Base-by-base conservation (phyloP, 1,140 invertebrate species). In the Sminthurides bifidus region DNA sequence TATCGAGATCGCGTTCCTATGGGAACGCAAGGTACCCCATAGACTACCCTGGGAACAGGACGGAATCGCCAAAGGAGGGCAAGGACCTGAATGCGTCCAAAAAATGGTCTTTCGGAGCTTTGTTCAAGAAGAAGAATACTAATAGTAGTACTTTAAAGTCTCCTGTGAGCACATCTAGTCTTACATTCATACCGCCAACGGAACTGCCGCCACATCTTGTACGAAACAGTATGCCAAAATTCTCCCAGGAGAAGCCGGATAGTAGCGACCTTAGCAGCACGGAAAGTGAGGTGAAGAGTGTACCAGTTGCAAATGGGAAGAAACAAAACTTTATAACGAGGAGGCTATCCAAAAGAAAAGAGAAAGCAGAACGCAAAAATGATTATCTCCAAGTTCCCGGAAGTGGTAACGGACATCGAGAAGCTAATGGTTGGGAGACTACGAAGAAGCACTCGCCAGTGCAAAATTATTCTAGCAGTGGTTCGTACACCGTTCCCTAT, bases 91-190 rank as follows among this genome's bases (percentile, higher is more conserved):
- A n/a, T n/a, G n/a, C n/a, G n/a, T n/a, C n/a, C n/a, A 64, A 60
- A 40, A 60, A 60, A 54, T 64, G 62, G 62, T 55, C 19, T 41
- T 64, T 64, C 52, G 62, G 62, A 46, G 59, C 56, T 19, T 33
- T 64, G 2, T 64, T 64, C 48, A 57, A 57, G 30, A 56, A 55
- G 46, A 61, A 61, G 23, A 37, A 37, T 30, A 43, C 31, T 46
- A 44, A 27, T 6, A 6, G 19, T 41, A 31, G 12, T 4, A 48
- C 45, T 26, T 43, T 46, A 29, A 49, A 49, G 10, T 3, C 4
- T 23, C 29, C 51, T 21, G 23, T 24, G 6, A 15, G 30, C n/a
- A 29, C 26, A 23, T 14, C 44, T 0, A 58, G 50, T 35, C 33
- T 45, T 2, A 58, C 15, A 29, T 40, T 29, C 19, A 52, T 15